Evolutionary conservation across 2,797 vertebrate genomes (phyloP), one percentile per base, ranked within the genome.

Genomic region (Poliocrania exsul): DNA sequence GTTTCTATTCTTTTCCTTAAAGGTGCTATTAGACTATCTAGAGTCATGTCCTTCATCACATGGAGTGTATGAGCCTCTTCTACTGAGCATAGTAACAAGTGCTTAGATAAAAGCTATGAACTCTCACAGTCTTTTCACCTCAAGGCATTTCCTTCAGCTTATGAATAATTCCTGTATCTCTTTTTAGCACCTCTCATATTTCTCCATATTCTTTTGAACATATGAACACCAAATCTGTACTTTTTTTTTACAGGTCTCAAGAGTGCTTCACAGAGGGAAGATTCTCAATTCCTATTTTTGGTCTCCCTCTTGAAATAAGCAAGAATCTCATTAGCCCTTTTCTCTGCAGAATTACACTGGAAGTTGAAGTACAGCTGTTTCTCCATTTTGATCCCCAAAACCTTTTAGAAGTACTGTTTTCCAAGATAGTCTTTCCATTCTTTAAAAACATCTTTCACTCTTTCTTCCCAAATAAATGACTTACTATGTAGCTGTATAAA

Each of bases 71-170:
- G 61, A 85, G 16, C 26, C 44, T 66, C 33, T 81, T 73, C 35
- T 88, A 57, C 37, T 31, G 29, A 82, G 24, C 37, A 23, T 31
- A 78, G 49, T 16, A 62, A 72, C 20, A 75, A 70, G 16, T 38
- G 21, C 28, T 67, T 50, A 56, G 58, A 62, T 40, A 51, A 79
- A 94, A 7, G 11, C 26, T 77, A 33, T 60, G 58, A 95, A 78
- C 54, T 62, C 47, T 46, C 23, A 6, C 33, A 66, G 26, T 77
- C 51, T 78, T 88, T 92, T 80, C 49, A 92, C 18, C 42, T 72
- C 72, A 56, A 92, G 65, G 42, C 50, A 84, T 92, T 94, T 95
- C 21, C 44, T 86, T 75, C 66, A 80, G 17, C 7, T 92, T 72
- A 66, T 49, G 23, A 95, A 81, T 84, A 93, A 91, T 60, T 91